Conservation (phyloP, 2,797 vertebrate species). For the Arctocebus calabarensis region DNA sequence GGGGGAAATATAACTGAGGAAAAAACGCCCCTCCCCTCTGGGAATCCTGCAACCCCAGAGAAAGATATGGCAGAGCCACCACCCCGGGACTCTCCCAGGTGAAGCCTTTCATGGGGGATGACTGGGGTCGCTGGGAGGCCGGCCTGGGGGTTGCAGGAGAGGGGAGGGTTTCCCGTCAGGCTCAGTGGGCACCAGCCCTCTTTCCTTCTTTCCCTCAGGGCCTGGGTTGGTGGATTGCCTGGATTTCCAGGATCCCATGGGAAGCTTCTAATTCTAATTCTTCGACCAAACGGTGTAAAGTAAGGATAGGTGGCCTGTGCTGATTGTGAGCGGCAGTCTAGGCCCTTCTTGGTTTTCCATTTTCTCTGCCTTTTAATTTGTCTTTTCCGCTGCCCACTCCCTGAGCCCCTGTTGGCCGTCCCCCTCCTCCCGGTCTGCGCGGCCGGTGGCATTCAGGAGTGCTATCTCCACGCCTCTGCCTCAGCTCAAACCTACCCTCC, state of each 20-base stretch:
- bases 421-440: neutral
- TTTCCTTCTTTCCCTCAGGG: neutral
- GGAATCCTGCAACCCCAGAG: neutral
- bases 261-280: neutral
- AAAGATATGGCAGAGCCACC: neutral
- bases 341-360: neutral
- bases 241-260: neutral
- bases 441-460: neutral
- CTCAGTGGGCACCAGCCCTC: rapidly evolving
- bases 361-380: neutral
- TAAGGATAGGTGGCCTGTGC: neutral
- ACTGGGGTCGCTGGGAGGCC: neutral
- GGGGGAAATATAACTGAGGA: neutral
- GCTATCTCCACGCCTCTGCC: neutral
- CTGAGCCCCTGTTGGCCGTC: rapidly evolving
- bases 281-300: neutral
- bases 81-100: neutral
- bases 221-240: neutral
- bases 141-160: too few relatives aligned
- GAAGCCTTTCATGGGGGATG: neutral
- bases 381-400: neutral
- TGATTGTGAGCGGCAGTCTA: neutral
- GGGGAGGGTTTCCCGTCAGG: rapidly evolving
- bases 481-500: neutral
- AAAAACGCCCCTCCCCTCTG: neutral